Percentiles rank a stretch among this genome's conserved stretches.
Evolutionary conservation across 2,113 vertebrate species (phyloP).

Genomic region (Phalacrocorax carbo): DNA sequence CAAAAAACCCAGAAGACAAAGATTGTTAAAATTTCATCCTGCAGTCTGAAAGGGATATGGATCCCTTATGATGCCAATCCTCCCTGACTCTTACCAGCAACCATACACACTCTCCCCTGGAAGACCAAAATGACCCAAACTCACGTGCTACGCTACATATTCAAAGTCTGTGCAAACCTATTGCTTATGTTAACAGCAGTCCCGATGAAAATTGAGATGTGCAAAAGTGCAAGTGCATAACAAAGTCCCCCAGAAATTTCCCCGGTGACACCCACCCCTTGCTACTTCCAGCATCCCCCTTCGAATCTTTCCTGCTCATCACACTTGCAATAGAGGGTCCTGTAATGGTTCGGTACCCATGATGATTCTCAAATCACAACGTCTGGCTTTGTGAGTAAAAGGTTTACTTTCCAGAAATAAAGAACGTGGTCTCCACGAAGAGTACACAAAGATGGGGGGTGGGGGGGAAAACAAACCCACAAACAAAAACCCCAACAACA

Average conservation of each 20-base stretch:
- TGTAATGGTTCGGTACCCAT: fast-evolving
- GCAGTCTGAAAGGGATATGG: background rate
- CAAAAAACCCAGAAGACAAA: background rate
- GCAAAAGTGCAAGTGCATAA: background rate
- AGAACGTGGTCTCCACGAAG: background rate
- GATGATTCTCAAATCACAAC: background rate
- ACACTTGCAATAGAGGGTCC: background rate
- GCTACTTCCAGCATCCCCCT: background rate
- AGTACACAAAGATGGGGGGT: background rate
- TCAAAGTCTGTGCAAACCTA: background rate
- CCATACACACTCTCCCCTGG: background rate
- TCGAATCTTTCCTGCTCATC: background rate
- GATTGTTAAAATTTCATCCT: background rate
- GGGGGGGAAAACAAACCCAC: background rate
- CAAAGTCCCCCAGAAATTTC: background rate
- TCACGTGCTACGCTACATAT: background rate
- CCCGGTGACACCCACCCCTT: background rate
- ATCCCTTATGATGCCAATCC: background rate
- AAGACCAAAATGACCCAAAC: background rate
- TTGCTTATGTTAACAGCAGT: background rate
- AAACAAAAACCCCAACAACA: no score
- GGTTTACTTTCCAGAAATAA: background rate
- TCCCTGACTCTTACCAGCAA: background rate
- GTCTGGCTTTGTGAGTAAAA: background rate
- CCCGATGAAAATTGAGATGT: background rate